phyloP scores from a whole-genome alignment of 2,888 invertebrate species.

The Choreutis nemorana region DNA sequence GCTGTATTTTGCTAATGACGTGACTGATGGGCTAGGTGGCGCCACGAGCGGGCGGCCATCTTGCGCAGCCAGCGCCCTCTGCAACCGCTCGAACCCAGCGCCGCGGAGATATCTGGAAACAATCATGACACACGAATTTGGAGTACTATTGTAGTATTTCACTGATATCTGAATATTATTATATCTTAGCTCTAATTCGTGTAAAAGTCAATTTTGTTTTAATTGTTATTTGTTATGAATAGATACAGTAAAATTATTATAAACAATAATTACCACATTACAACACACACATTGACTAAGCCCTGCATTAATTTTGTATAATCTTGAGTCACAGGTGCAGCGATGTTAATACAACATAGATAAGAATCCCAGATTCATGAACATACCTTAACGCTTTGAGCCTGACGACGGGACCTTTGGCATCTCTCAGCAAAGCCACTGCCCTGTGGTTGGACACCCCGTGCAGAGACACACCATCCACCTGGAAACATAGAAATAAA shows the following conservation, averaged over 20 bases:
- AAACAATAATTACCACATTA: no score
- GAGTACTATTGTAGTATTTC: no score
- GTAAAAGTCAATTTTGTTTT: no score
- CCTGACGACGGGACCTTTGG: slow-evolving; percentile 66
- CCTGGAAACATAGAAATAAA: slow-evolving; percentile 26
- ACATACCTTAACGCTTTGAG: slow-evolving; percentile 45
- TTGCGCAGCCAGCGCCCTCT: slow-evolving; percentile 79
- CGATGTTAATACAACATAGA: no score
- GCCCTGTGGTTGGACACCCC: slow-evolving; percentile 92
- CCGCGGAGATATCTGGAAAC: slow-evolving; percentile 75
- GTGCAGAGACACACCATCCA: slow-evolving; percentile 83
- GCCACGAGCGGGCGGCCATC: slow-evolving; percentile 68
- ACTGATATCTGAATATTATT: no score
- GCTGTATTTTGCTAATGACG: slow-evolving; percentile 78
- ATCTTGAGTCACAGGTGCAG: no score
- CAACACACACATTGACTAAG: no score
- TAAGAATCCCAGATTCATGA: not conserved
- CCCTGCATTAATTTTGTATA: no score
- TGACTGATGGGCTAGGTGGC: slow-evolving; percentile 74
- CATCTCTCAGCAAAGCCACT: slow-evolving; percentile 85
- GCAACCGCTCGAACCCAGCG: slow-evolving; percentile 85
- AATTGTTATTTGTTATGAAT: no score
- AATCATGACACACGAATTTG: not conserved
- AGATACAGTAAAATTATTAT: no score
- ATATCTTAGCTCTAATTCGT: no score